These are phyloP conservation scores for Icerya purchasi DNA, from an alignment of 2,888 invertebrate genomes.

Conservation along the genomic window DNA sequence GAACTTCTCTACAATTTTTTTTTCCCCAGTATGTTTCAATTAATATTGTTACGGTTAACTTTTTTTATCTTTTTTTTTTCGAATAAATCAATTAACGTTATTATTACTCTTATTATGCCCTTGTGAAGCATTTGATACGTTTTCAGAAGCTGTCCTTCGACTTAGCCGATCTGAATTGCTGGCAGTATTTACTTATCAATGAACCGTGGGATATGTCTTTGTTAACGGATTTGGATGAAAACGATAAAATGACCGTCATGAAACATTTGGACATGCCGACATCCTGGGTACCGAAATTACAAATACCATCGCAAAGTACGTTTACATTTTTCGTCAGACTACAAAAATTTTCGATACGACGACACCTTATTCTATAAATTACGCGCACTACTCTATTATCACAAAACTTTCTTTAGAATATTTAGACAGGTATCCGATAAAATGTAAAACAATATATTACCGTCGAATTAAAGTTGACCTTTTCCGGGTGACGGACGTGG, in stretches of 20 bases:
- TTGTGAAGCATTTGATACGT: too few relatives aligned
- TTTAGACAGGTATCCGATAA: neutral
- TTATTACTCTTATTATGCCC: too few relatives aligned
- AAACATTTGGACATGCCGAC: neutral
- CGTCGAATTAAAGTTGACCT: neutral
- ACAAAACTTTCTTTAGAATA: too few relatives aligned
- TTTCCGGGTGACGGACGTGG: neutral
- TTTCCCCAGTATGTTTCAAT: too few relatives aligned
- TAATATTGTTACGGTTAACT: too few relatives aligned
- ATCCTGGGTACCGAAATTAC: neutral
- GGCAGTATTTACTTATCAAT: neutral
- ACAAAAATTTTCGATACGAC: too few relatives aligned
- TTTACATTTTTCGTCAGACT: too few relatives aligned
- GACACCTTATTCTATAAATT: too few relatives aligned
- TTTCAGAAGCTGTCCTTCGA: neutral
- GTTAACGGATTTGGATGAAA: neutral
- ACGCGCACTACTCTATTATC: too few relatives aligned
- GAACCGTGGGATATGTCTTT: neutral
- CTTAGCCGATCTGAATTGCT: neutral
- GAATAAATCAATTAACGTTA: too few relatives aligned
- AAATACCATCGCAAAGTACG: neutral
- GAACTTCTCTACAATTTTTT: too few relatives aligned
- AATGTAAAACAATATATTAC: neutral
- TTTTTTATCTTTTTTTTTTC: too few relatives aligned
- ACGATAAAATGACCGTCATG: neutral